Evolutionary conservation across 2,113 vertebrate species (phyloP).

Genomic region (Protobothrops mucrosquamatus): DNA sequence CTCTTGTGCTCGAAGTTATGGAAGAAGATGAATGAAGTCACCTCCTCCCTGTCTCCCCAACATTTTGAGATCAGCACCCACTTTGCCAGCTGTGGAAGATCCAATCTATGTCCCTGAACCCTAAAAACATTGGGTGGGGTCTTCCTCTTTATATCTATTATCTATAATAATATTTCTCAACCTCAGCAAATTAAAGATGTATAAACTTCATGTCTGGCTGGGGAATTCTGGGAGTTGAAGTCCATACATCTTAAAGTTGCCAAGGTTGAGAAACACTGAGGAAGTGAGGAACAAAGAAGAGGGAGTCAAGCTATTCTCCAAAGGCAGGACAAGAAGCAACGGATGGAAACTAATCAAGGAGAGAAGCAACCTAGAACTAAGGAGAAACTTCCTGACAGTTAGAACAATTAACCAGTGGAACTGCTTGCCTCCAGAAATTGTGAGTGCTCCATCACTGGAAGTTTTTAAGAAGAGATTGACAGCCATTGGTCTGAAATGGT

Average conservation of each 20-base stretch:
- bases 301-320: neutral
- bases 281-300: neutral
- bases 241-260: neutral
- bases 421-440: neutral
- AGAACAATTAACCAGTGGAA: neutral
- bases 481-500: no score
- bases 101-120: no score
- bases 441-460: neutral
- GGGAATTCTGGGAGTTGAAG: neutral
- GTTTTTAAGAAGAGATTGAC: no score
- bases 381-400: neutral
- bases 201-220: neutral
- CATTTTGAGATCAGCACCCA: neutral
- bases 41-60: neutral
- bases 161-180: neutral
- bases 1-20: constrained; percentile 82
- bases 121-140: neutral
- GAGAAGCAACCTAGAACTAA: neutral
- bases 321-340: neutral
- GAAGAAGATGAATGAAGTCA: constrained; percentile 71
- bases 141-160: neutral
- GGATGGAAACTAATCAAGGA: neutral
- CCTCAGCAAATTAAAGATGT: neutral
- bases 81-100: neutral
- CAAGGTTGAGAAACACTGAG: neutral